These are phyloP conservation scores for Scaptomyza reducta DNA, from an alignment of 2,888 invertebrate genomes.

Conservation along the genomic window DNA sequence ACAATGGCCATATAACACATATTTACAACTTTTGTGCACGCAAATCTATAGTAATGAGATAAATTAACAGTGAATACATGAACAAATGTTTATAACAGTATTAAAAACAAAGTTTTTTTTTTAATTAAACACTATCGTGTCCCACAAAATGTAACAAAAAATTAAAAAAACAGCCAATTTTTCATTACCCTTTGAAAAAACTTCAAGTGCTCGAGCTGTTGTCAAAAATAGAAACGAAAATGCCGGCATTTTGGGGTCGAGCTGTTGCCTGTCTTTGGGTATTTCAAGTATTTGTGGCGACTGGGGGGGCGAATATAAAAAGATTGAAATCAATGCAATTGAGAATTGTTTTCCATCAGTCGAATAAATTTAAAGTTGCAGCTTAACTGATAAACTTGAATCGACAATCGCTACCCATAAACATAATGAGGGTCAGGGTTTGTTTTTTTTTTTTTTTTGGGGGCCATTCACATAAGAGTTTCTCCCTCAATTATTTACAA, in stretches of 20 bases:
- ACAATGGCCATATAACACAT: constrained; percentile 19
- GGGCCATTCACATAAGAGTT: constrained; percentile 13
- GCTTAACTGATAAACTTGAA: constrained; percentile 53
- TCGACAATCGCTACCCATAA: constrained; percentile 30
- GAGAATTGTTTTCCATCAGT: constrained; percentile 54
- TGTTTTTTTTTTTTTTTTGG: constrained; percentile 15
- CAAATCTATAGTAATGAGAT: constrained; percentile 27
- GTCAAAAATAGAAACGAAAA: constrained; percentile 53
- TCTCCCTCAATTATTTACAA: constrained; percentile 68
- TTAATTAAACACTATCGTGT: background rate
- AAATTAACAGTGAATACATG: background rate
- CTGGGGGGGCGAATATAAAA: constrained; percentile 9
- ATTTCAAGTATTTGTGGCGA: constrained; percentile 33
- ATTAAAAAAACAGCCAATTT: constrained; percentile 38
- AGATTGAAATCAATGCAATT: constrained; percentile 61
- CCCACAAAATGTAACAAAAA: constrained; percentile 12
- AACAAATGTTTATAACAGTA: constrained; percentile 11
- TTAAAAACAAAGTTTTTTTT: constrained; percentile 11
- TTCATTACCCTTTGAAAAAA: constrained; percentile 6
- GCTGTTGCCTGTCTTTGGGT: constrained; percentile 10
- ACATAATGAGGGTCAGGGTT: constrained; percentile 68
- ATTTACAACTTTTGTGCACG: constrained; percentile 32
- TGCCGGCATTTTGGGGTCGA: constrained; percentile 33
- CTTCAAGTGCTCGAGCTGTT: constrained; percentile 40
- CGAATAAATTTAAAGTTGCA: constrained; percentile 48